Evolutionary conservation across 1,140 invertebrate species (phyloP).

Genomic region (Drosophila virilis): DNA sequence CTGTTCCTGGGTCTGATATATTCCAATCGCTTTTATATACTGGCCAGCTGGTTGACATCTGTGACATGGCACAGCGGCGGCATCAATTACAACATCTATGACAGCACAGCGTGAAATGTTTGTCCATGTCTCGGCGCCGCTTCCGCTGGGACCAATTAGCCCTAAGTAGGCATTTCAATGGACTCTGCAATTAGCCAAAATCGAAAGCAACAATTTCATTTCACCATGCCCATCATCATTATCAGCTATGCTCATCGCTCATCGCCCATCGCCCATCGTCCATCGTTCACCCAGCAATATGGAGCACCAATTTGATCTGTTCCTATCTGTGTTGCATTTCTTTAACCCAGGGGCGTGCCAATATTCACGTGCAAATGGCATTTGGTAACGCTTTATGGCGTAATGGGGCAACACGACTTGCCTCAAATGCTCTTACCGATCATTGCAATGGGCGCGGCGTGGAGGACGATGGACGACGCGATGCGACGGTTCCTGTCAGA

Average conservation of each 20-base stretch:
- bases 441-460: slow-evolving; percentile 16
- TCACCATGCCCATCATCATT: slow-evolving; percentile 55
- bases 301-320: slow-evolving; percentile 31
- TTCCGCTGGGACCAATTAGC: slow-evolving; percentile 80
- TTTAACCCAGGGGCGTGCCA: slow-evolving; percentile 49
- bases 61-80: slow-evolving; percentile 77
- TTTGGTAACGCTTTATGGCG: slow-evolving; percentile 74
- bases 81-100: slow-evolving; percentile 82
- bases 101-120: slow-evolving; percentile 81
- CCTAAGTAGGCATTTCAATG: slow-evolving; percentile 80
- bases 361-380: slow-evolving; percentile 71
- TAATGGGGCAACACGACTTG: slow-evolving; percentile 67
- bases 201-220: slow-evolving; percentile 76
- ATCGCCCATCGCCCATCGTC: slow-evolving; percentile 17
- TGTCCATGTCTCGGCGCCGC: slow-evolving; percentile 79
- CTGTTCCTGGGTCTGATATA: slow-evolving; percentile 13
- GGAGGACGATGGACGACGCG: background rate
- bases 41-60: slow-evolving; percentile 64
- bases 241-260: slow-evolving; percentile 36
- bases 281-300: slow-evolving; percentile 24
- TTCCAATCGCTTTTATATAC: slow-evolving; percentile 24
- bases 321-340: slow-evolving; percentile 14
- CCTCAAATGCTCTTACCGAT: slow-evolving; percentile 47
- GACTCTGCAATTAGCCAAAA: slow-evolving; percentile 79
- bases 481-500: background rate